Base-by-base conservation (phyloP, 2,888 invertebrate genomes). In the Trichogramma dendrolimi region DNA sequence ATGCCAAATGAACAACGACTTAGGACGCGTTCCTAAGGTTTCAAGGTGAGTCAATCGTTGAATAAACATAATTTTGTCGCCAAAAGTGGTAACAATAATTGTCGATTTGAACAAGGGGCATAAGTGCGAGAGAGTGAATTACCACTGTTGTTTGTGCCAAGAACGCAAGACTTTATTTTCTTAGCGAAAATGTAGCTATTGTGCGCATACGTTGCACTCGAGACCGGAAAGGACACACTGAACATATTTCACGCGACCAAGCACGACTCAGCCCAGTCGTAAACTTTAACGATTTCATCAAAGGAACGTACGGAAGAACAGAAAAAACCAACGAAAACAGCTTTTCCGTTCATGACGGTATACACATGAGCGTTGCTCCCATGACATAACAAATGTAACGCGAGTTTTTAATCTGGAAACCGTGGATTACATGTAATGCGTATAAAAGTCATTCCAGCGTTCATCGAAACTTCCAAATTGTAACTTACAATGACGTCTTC, bases 241-340 rank as follows among this genome's bases (percentile, higher is more conserved):
- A 39, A 47, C 50, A 56, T 62, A 58, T 55, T 58, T 62, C 51
- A 55, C 50, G 1, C 38, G 4, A 4, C 40, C 27, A n/a, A 5
- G 7, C 39, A 10, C n/a, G 51, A 7, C 40, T 5, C n/a, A 38
- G 10, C 51, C 5, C 41, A 55, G 55, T 11, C 48, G 55, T 65
- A 65, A 65, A 62, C 44, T 60, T 65, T 65, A 58, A 65, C 55
- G 60, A 51, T 65, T 60, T 42, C 54, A 48, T 58, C 59, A 58
- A 58, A 56, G 42, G 11, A 14, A 11, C 40, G 10, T 14, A 42
- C 52, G 4, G 14, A 8, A 53, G 14, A 58, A 42, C 14, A 38
- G 6, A 10, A 41, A 14, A 10, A 62, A 55, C 56, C 53, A 63
- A 60, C 50, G 11, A 43, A 57, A 57, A 11, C 43, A 57, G 49